phyloP scores from a whole-genome alignment of 2,797 vertebrate species.

The Brachymystax lenok region DNA sequence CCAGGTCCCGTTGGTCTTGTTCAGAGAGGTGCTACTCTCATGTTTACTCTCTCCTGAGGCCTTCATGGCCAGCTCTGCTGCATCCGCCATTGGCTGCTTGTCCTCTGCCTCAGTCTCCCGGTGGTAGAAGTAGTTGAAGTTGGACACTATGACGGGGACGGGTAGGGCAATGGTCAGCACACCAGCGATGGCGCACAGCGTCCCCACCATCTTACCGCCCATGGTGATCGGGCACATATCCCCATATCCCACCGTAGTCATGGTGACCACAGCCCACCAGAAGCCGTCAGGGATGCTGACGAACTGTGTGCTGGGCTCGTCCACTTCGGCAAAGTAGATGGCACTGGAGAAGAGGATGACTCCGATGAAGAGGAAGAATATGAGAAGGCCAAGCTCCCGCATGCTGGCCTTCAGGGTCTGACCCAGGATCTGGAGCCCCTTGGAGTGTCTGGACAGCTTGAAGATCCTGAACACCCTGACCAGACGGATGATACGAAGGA shows the following conservation, averaged over 20 bases:
- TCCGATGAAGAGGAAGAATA: slow-evolving; percentile 98
- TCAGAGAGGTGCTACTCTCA: slow-evolving; percentile 78
- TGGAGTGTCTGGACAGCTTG: slow-evolving; percentile 86
- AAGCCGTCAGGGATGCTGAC: slow-evolving; percentile 91
- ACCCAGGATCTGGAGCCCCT: slow-evolving; percentile 95
- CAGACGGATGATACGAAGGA: slow-evolving; percentile 89
- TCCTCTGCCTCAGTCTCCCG: slow-evolving; percentile 74
- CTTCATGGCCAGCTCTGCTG: slow-evolving; percentile 19
- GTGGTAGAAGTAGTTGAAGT: slow-evolving; percentile 87
- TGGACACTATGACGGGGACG: slow-evolving; percentile 85
- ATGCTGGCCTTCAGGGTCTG: slow-evolving; percentile 98
- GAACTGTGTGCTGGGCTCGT: slow-evolving; percentile 52
- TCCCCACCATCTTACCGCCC: slow-evolving; percentile 82
- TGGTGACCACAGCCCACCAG: slow-evolving; percentile 86
- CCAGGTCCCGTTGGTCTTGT: slow-evolving; percentile 78
- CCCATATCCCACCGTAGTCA: slow-evolving; percentile 86
- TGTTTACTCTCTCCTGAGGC: slow-evolving; percentile 50
- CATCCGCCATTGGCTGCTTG: slow-evolving; percentile 70
- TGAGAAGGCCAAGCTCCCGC: slow-evolving; percentile 93
- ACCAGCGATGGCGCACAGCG: slow-evolving; percentile 79
- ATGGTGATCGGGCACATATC: slow-evolving; percentile 82
- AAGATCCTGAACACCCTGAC: slow-evolving; percentile 96
- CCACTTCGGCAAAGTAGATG: slow-evolving; percentile 88
- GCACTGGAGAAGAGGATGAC: slow-evolving; percentile 99
- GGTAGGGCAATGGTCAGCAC: slow-evolving; percentile 85